Conservation (phyloP, 2,113 vertebrate genomes). For the Rhizomys pruinosus region DNA sequence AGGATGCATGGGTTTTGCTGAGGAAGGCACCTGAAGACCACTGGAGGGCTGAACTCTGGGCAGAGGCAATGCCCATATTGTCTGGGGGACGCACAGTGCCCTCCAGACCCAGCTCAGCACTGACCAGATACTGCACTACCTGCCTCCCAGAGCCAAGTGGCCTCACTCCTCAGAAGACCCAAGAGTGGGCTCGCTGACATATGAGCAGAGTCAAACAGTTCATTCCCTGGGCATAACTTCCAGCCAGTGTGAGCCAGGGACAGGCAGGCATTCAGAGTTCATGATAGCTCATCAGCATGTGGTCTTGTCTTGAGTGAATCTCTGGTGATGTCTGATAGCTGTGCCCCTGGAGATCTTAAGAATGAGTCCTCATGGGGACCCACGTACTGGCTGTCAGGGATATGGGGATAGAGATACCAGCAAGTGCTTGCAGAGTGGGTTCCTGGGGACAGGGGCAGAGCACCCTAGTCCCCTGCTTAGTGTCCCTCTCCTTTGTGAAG, state of each 20-base stretch:
- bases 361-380: not conserved
- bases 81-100: no score
- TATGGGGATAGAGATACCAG: fast-evolving
- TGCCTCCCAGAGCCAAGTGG: not conserved
- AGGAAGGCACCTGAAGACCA: fast-evolving
- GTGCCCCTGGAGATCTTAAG: no score
- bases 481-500: not conserved
- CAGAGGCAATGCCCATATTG: not conserved
- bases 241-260: not conserved
- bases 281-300: not conserved
- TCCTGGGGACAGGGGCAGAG: not conserved
- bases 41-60: not conserved
- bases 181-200: not conserved
- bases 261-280: not conserved
- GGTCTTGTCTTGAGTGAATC: not conserved
- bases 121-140: not conserved
- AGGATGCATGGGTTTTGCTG: not conserved
- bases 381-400: no score
- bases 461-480: not conserved
- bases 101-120: not conserved
- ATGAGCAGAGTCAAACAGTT: fast-evolving
- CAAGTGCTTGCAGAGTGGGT: not conserved
- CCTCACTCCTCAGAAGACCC: not conserved
- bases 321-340: not conserved
- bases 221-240: not conserved